Base-by-base conservation (phyloP, 2,797 vertebrate genomes). In the Prunella strophiata region DNA sequence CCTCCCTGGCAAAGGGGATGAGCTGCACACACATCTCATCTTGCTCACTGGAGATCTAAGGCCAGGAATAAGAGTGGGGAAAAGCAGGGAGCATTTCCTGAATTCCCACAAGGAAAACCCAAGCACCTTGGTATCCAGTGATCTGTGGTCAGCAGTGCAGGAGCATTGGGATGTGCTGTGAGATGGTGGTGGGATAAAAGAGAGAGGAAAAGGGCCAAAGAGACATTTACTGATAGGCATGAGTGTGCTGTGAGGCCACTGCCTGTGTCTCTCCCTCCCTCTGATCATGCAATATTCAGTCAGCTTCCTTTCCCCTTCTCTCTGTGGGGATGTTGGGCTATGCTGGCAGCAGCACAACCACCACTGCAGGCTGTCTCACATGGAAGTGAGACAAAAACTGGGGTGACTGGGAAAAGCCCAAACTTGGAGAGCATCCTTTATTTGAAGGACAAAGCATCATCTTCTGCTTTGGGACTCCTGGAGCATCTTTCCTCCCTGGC, bases 271-370 rank as follows among this genome's bases (percentile, higher is more conserved):
- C 73, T 96, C 55, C 32, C 55, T 70, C 79, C 29, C 75, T 89
- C 75, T 51, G 36, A 83, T 80, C 68, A 80, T 84, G 80, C 61
- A 96, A 86, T 94, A 96, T 96, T 97, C 92, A 96, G 94, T 84
- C 91, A 80, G 66, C 52, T 82, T 94, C 66, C 51, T 92, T 89
- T 77, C 38, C 48, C 29, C 11, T 93, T 76, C 72, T 77, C 26
- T 63, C 71, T 18, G 11, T 20, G 9, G 26, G 58, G 50, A 70
- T n/a, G n/a, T 7, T 48, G 25, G 42, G 34, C 91, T 93, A 59
- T 34, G 36, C 51, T 13, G 9, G 73, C 72, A 95, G 81, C 50
- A 95, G 80, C 58, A 25, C 1, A 3, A 85, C 81, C 82, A 71
- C 23, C 21, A 27, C 57, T 29, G 18, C 71, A 54, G 55, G 27